phyloP scores from a whole-genome alignment of 1,140 invertebrate genomes.

The Laupala kohalensis region DNA sequence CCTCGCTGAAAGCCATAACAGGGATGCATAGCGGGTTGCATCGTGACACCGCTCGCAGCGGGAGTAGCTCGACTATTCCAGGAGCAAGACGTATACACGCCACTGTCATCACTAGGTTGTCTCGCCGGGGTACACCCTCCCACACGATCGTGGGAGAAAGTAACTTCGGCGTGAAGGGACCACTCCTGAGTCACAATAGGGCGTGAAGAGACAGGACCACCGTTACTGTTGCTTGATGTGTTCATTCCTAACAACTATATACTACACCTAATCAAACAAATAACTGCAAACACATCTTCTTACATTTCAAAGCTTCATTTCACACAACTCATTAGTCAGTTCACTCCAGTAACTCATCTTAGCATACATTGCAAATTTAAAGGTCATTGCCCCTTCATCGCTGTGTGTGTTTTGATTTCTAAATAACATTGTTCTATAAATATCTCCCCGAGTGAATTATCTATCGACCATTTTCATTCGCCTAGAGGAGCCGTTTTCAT shows the following conservation, averaged over 20 bases:
- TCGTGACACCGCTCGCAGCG: neutral
- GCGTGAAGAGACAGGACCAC: neutral
- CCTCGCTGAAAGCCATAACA: conserved; percentile 34
- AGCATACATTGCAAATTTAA: no score
- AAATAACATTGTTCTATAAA: no score
- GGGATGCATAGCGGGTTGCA: neutral
- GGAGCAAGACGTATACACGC: conserved; percentile 36
- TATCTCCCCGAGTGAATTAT: no score
- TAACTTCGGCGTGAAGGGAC: conserved; percentile 46
- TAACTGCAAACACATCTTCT: no score
- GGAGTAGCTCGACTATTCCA: conserved; percentile 26
- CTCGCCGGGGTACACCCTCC: conserved; percentile 9
- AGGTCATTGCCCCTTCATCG: no score
- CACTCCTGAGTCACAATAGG: conserved; percentile 30
- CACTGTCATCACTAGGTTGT: conserved; percentile 21
- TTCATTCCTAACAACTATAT: neutral
- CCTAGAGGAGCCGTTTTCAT: no score
- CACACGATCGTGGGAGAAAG: conserved; percentile 20
- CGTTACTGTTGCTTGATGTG: neutral
- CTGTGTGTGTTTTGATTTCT: no score
- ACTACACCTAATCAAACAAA: no score
- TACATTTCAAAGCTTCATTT: no score
- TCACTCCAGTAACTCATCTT: no score
- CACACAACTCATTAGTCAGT: no score
- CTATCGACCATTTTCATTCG: no score